Conservation (phyloP, 2,113 vertebrate species). For the Erinaceus europaeus region DNA sequence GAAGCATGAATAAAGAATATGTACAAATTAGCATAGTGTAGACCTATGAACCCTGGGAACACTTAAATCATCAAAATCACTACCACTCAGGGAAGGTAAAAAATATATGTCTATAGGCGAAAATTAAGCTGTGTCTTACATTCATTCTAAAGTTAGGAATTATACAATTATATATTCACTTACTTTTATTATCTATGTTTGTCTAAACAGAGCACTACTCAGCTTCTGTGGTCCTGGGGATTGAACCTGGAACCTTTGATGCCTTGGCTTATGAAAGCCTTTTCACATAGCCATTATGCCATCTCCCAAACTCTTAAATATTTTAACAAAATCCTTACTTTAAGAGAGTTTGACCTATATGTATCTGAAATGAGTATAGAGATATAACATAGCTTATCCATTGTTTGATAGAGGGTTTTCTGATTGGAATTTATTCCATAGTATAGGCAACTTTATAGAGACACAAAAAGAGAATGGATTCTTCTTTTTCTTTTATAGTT, state of each 20-base stretch:
- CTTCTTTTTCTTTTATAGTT: neutral
- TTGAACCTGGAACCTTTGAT: too few species aligned
- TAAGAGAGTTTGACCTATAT: neutral
- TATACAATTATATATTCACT: neutral
- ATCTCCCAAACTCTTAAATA: too few species aligned
- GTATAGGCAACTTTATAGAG: neutral
- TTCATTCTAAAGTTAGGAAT: neutral
- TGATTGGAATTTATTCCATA: neutral
- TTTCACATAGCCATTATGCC: too few species aligned
- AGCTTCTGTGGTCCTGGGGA: too few species aligned
- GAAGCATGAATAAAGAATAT: neutral
- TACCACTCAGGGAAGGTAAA: neutral
- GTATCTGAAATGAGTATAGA: neutral
- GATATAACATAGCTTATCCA: neutral
- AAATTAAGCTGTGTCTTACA: neutral
- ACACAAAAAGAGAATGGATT: neutral
- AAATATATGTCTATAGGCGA: neutral
- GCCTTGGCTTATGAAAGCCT: too few species aligned
- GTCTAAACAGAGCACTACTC: too few species aligned
- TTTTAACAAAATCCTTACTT: slow-evolving; percentile 27
- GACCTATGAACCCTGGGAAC: neutral
- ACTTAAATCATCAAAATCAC: neutral
- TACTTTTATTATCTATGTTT: too few species aligned
- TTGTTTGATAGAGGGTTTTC: neutral
- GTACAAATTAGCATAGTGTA: neutral